Evolutionary conservation across 2,113 vertebrate genomes (phyloP).

Genomic region (Strix uralensis): DNA sequence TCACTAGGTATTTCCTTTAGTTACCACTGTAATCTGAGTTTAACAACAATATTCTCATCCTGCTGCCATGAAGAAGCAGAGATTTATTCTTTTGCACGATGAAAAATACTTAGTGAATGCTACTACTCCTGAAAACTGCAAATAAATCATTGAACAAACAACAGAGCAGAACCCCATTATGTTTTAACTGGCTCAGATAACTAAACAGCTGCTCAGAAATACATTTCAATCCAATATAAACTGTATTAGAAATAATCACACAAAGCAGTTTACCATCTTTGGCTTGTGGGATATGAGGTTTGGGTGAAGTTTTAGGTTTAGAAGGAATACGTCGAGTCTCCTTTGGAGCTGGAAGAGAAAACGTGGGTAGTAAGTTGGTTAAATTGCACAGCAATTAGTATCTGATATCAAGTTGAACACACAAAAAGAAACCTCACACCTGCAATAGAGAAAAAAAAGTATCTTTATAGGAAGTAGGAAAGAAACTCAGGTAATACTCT

Average conservation of each 20-base stretch:
- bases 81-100: neutral
- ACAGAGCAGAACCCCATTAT: neutral
- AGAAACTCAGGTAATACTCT: neutral
- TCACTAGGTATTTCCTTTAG: neutral
- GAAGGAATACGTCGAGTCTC: slow-evolving; percentile 36
- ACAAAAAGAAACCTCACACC: neutral
- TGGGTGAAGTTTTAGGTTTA: slow-evolving; percentile 59
- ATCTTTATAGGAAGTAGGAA: neutral
- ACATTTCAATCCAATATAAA: neutral
- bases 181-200: neutral
- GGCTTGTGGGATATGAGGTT: slow-evolving; percentile 48
- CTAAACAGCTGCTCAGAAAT: neutral
- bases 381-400: neutral
- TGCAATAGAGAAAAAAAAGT: slow-evolving; percentile 4
- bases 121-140: neutral
- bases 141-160: neutral
- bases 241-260: neutral
- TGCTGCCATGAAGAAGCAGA: neutral
- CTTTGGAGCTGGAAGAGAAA: slow-evolving; percentile 71
- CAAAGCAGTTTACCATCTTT: slow-evolving; percentile 71
- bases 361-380: neutral
- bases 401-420: neutral
- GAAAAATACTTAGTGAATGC: neutral
- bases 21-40: neutral
- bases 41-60: neutral